Evolutionary conservation across 2,113 vertebrate species (phyloP).

Genomic region (Geococcyx californianus): DNA sequence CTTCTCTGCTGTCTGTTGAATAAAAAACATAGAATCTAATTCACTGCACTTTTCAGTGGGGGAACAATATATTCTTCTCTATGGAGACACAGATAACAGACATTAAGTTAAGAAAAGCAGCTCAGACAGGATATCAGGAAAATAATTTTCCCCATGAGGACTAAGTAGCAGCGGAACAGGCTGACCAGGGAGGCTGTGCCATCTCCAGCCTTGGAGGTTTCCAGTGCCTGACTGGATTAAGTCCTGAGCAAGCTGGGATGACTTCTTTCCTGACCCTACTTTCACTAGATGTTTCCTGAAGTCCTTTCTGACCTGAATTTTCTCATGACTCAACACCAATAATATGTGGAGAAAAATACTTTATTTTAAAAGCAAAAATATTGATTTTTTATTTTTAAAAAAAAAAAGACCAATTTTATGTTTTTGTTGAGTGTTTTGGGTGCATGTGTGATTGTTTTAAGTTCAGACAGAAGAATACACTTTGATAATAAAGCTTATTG

Average conservation of each 20-base stretch:
- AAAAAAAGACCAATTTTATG: rapidly evolving
- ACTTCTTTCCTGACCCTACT: not conserved
- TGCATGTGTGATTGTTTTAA: not conserved
- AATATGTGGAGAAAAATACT: not conserved
- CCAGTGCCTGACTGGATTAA: rapidly evolving
- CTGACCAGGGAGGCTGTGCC: not conserved
- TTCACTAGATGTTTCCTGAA: not conserved
- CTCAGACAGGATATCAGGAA: not conserved
- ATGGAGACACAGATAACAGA: not conserved
- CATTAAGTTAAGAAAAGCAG: not conserved
- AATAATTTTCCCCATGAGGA: not conserved
- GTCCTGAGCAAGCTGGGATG: not conserved
- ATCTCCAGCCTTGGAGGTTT: not conserved
- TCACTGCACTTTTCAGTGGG: not conserved
- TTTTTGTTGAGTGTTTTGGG: not conserved
- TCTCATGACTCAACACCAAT: not conserved
- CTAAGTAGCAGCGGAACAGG: not conserved
- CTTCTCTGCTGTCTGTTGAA: conserved; percentile 93
- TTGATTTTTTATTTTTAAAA: not conserved
- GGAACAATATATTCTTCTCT: not conserved
- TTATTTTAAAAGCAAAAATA: not conserved
- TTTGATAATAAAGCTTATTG: not conserved
- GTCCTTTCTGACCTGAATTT: not conserved
- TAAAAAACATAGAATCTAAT: conserved; percentile 8
- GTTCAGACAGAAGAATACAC: not conserved